Percentiles rank a stretch among this genome's conserved stretches.
Conservation (phyloP, 2,888 invertebrate species). For the Eumerus sabulonum region DNA sequence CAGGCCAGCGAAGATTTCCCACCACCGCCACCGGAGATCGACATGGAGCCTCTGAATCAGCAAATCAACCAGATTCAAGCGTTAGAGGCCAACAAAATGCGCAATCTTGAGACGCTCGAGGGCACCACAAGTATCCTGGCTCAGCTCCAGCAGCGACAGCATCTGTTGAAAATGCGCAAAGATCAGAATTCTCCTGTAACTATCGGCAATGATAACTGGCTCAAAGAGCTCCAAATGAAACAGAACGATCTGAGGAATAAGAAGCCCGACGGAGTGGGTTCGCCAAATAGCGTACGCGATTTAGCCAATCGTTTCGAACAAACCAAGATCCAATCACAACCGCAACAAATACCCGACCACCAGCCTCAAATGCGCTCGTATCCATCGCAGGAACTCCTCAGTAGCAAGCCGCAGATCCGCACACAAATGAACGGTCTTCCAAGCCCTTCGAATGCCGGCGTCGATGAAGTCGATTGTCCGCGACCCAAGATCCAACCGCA, state of each 20-base stretch:
- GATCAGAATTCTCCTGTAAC: slow-evolving; percentile 75
- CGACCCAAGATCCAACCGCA: slow-evolving; percentile 71
- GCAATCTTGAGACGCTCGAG: slow-evolving; percentile 77
- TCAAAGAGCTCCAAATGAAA: slow-evolving; percentile 89
- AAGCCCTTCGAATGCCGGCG: slow-evolving; percentile 65
- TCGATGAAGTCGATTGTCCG: slow-evolving; percentile 76
- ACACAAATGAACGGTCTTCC: slow-evolving; percentile 80
- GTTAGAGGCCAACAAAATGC: slow-evolving; percentile 76
- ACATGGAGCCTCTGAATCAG: slow-evolving; percentile 83
- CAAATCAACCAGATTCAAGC: slow-evolving; percentile 81
- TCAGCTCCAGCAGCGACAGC: slow-evolving; percentile 84
- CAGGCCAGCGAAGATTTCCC: slow-evolving; percentile 94
- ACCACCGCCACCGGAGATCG: slow-evolving; percentile 87
- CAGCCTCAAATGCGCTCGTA: slow-evolving; percentile 73
- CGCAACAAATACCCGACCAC: slow-evolving; percentile 29
- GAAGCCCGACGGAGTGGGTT: slow-evolving; percentile 60
- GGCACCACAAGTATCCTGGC: slow-evolving; percentile 81
- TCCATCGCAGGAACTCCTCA: slow-evolving; percentile 76
- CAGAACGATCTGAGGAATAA: slow-evolving; percentile 84
- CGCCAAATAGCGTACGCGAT: slow-evolving; percentile 82
- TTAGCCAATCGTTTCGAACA: slow-evolving; percentile 90
- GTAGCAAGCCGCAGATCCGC: slow-evolving; percentile 74
- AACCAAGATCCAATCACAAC: slow-evolving; percentile 62
- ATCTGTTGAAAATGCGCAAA: slow-evolving; percentile 80
- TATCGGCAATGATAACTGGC: slow-evolving; percentile 80